phyloP scores from a whole-genome alignment of 1,140 invertebrate species.

The Pogonognathellus flavescens region DNA sequence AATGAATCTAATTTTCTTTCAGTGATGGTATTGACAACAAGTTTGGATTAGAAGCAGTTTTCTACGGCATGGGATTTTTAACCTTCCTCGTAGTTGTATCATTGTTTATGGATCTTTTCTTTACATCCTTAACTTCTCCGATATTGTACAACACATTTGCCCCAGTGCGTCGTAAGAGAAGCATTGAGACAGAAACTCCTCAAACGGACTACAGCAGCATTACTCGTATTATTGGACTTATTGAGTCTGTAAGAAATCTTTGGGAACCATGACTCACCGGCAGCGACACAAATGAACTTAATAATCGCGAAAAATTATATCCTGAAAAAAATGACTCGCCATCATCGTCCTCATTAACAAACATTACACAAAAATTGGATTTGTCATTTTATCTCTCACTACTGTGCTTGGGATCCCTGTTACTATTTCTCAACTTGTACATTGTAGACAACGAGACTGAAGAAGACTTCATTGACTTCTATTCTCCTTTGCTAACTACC shows the following conservation, averaged over 20 bases:
- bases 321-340: neutral
- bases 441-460: neutral
- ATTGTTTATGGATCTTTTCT: slow-evolving; percentile 65
- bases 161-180: slow-evolving; percentile 60
- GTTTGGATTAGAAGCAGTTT: slow-evolving; percentile 66
- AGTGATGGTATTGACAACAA: slow-evolving; percentile 67
- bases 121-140: slow-evolving; percentile 65
- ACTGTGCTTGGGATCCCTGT: neutral
- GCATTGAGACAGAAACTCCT: neutral
- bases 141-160: slow-evolving; percentile 66
- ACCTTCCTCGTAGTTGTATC: slow-evolving; percentile 58
- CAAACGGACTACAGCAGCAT: neutral
- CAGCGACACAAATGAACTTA: neutral
- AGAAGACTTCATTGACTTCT: neutral
- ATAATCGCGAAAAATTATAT: too few species aligned
- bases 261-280: neutral
- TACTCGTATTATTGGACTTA: neutral
- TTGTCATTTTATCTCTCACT: slow-evolving; percentile 21
- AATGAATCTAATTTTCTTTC: neutral
- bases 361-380: neutral
- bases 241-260: neutral
- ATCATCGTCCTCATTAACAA: neutral
- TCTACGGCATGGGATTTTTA: slow-evolving; percentile 66
- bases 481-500: neutral
- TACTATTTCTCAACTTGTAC: slow-evolving; percentile 1